These are phyloP conservation scores for Papilio machaon DNA, from an alignment of 1,140 invertebrate genomes.

Conservation along the genomic window DNA sequence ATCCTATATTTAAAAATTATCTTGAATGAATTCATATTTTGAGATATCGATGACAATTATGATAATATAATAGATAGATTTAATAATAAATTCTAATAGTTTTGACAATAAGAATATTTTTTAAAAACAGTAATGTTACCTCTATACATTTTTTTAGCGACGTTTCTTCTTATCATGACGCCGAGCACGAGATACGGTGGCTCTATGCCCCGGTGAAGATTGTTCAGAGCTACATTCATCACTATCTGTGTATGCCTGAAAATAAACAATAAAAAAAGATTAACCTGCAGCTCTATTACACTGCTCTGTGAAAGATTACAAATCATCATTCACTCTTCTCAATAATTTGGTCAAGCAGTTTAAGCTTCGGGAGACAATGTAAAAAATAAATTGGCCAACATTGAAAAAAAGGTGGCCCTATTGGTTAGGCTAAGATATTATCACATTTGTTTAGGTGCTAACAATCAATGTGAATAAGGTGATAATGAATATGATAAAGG, in stretches of 20 bases:
- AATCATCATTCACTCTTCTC: too few species aligned
- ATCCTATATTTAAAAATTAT: not conserved
- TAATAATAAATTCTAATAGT: not conserved
- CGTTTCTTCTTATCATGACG: constrained; percentile 76
- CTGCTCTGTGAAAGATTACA: too few species aligned
- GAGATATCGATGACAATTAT: not conserved
- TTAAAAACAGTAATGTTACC: not conserved
- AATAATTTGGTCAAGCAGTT: too few species aligned
- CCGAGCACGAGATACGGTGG: constrained; percentile 63
- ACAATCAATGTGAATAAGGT: too few species aligned
- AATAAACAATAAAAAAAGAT: constrained; percentile 35
- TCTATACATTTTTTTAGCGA: constrained; percentile 52
- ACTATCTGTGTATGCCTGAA: constrained; percentile 73
- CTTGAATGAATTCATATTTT: not conserved
- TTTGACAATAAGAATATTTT: not conserved
- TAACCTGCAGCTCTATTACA: not conserved
- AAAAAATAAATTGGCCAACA: too few species aligned
- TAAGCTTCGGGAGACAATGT: too few species aligned
- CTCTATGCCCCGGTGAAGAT: constrained; percentile 72
- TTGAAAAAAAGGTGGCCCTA: too few species aligned
- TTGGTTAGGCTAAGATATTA: too few species aligned
- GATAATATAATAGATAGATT: not conserved
- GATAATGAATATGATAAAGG: too few species aligned
- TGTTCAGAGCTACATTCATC: constrained; percentile 78
- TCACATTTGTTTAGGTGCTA: too few species aligned